Conservation (phyloP, 2,113 vertebrate genomes). For the Cettia cetti region DNA sequence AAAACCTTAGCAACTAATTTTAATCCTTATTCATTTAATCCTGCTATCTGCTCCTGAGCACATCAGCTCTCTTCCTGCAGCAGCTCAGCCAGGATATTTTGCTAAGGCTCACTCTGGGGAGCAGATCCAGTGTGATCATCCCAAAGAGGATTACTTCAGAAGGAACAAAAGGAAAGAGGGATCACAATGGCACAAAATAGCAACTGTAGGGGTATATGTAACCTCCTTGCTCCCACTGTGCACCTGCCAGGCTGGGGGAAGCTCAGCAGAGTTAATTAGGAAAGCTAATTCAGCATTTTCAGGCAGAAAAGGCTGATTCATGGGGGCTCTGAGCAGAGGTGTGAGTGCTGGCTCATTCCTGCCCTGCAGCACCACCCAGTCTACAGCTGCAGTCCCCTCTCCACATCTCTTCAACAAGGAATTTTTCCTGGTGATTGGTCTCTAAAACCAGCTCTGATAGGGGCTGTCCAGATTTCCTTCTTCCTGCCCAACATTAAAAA, state of each 20-base stretch:
- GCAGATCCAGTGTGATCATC: background rate
- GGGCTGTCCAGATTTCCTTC: background rate
- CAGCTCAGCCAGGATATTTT: background rate
- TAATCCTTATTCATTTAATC: background rate
- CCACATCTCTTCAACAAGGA: background rate
- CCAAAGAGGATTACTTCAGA: background rate
- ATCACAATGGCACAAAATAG: background rate
- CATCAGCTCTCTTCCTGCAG: background rate
- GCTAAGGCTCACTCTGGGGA: background rate
- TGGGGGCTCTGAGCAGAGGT: background rate
- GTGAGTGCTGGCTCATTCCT: background rate
- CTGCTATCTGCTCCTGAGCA: background rate
- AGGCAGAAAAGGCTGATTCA: background rate
- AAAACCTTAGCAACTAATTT: background rate
- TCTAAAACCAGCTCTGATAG: background rate
- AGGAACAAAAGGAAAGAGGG: background rate
- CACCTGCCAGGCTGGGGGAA: background rate
- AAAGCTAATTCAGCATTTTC: background rate
- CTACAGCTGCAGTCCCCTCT: background rate
- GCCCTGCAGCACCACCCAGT: background rate
- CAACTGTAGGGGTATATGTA: background rate
- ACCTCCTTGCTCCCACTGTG: accelerated
- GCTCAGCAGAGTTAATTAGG: background rate
- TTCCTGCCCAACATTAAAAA: background rate
- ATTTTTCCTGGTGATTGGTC: background rate